These are phyloP conservation scores for Spilarctia lutea DNA, from an alignment of 2,888 invertebrate species.

Conservation along the genomic window DNA sequence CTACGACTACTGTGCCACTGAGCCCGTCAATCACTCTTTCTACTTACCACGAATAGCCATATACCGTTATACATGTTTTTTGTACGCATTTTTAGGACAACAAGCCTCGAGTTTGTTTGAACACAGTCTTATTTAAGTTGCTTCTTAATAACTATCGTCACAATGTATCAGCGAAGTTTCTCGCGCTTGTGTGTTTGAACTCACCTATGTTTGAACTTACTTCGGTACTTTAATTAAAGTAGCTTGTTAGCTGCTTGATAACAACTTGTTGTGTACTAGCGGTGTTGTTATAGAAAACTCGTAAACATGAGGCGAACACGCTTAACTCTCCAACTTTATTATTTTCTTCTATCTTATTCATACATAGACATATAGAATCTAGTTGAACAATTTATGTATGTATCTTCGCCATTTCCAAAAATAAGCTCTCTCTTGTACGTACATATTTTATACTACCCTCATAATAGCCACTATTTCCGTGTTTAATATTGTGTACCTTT, in stretches of 20 bases:
- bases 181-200: not conserved
- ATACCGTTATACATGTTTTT: not conserved
- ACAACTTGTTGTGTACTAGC: not conserved
- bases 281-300: not conserved
- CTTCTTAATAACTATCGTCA: not conserved
- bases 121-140: not conserved
- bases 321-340: not conserved
- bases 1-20: not conserved
- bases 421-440: no score
- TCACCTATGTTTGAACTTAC: not conserved
- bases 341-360: not conserved
- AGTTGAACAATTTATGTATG: not conserved
- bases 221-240: not conserved
- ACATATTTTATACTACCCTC: not conserved
- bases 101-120: not conserved
- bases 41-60: not conserved
- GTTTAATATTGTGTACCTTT: no score
- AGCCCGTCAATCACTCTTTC: not conserved
- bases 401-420: not conserved
- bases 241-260: not conserved
- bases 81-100: not conserved
- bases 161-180: not conserved
- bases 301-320: not conserved
- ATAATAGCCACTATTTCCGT: no score
- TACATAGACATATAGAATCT: not conserved